Evolutionary conservation across 1,140 invertebrate genomes (phyloP).

Genomic region (Anastatus disparis): DNA sequence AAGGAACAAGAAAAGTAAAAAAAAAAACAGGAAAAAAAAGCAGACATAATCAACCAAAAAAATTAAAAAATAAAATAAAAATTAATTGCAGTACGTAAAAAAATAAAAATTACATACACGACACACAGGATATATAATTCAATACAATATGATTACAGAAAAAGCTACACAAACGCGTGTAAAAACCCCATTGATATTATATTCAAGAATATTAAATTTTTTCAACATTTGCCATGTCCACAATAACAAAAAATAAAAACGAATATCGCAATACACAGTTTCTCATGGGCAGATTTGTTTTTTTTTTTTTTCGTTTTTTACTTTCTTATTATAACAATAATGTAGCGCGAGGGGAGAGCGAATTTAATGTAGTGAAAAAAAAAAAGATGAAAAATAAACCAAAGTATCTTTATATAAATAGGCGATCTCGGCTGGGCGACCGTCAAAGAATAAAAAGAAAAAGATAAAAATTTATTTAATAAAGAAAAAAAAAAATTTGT

Average conservation of each 20-base stretch:
- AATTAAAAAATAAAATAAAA: no score
- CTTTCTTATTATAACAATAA: neutral
- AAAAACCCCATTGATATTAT: neutral
- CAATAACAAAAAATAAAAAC: neutral
- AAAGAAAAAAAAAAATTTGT: constrained; percentile 7
- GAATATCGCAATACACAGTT: no score
- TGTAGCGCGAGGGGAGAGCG: neutral
- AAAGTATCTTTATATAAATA: constrained; percentile 30
- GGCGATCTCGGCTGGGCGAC: constrained; percentile 22
- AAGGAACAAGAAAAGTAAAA: constrained; percentile 48
- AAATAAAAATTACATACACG: no score
- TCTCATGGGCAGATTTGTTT: constrained; percentile 15
- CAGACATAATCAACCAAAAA: constrained; percentile 51
- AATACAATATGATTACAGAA: neutral
- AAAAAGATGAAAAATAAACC: constrained; percentile 31
- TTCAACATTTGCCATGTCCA: neutral
- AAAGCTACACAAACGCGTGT: neutral
- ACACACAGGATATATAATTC: no score
- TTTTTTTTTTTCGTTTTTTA: neutral
- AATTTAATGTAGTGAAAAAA: no score
- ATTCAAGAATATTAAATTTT: neutral
- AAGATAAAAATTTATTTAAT: constrained; percentile 15
- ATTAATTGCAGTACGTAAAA: constrained; percentile 41
- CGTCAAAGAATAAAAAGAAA: no score
- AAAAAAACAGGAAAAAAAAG: constrained; percentile 47